A percentile compares a stretch with the other conserved stretches of the same genome.
These are phyloP conservation scores for human (Homo sapiens) DNA, from an alignment of 2,113 vertebrate genomes.

Conservation along the genomic window DNA sequence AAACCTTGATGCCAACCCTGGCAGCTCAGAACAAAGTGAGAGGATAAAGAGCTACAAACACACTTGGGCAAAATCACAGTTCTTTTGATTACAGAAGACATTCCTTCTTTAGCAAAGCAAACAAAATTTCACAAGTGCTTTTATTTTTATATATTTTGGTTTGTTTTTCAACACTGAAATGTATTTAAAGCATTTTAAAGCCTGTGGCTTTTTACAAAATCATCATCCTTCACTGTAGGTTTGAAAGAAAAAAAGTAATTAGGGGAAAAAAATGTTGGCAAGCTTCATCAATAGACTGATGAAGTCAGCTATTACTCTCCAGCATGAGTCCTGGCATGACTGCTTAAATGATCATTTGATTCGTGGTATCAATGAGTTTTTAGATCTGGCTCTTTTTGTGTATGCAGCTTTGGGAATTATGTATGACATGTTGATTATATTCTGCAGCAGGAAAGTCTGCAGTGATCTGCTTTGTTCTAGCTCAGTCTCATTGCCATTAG, in stretches of 20 bases:
- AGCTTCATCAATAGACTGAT: conserved; percentile 66
- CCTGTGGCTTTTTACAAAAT: conserved; percentile 55
- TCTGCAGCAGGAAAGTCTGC: conserved; percentile 75
- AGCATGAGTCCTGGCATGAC: conserved; percentile 65
- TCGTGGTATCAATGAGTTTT: conserved; percentile 75
- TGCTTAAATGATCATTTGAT: conserved; percentile 72
- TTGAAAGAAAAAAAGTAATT: conserved; percentile 73
- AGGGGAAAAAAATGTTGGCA: conserved; percentile 49
- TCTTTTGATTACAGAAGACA: not conserved
- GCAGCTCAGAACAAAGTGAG: not conserved
- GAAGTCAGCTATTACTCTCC: conserved; percentile 68
- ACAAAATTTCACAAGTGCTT: conserved; percentile 1
- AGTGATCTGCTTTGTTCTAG: conserved; percentile 72
- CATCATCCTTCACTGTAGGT: conserved; percentile 72
- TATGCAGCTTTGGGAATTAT: conserved; percentile 63
- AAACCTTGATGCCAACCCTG: not conserved
- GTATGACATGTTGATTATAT: conserved; percentile 74
- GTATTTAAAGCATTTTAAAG: conserved; percentile 70
- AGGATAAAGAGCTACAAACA: not conserved
- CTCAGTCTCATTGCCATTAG: conserved; percentile 70
- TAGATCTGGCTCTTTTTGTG: conserved; percentile 59
- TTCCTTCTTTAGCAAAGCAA: conserved; percentile 12
- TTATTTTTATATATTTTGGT: conserved; percentile 42
- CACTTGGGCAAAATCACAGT: not conserved
- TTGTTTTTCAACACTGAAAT: conserved; percentile 36